These are phyloP conservation scores for Synodontis membranacea DNA, from an alignment of 2,113 vertebrate genomes.

Conservation along the genomic window DNA sequence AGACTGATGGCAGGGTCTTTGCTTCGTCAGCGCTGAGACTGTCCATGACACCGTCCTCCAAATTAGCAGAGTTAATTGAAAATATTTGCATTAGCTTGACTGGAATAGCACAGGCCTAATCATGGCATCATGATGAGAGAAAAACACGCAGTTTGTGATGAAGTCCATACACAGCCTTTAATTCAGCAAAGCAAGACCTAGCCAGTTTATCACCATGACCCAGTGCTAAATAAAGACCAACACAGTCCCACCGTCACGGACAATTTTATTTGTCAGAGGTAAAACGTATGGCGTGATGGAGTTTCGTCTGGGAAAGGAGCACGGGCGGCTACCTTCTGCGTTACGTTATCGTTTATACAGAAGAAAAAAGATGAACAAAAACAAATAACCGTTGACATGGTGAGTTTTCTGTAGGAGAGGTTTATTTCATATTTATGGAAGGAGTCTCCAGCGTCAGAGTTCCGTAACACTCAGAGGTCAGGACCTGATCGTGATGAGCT, in stretches of 20 bases:
- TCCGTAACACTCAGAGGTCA: neutral
- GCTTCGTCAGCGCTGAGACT: constrained; percentile 63
- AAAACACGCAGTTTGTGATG: constrained; percentile 59
- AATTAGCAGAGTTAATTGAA: constrained; percentile 66
- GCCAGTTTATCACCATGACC: constrained; percentile 30
- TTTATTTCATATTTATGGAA: neutral
- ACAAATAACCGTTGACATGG: neutral
- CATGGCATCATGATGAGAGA: constrained; percentile 49
- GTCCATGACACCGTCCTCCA: constrained; percentile 63
- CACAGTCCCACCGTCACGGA: constrained; percentile 19
- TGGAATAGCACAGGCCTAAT: constrained; percentile 48
- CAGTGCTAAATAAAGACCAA: constrained; percentile 10
- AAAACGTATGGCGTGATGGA: constrained; percentile 20
- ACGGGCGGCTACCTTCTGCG: neutral
- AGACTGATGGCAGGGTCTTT: constrained; percentile 58
- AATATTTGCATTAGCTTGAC: constrained; percentile 70
- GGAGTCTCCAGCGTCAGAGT: neutral
- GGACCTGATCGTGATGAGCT: neutral
- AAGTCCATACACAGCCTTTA: constrained; percentile 64
- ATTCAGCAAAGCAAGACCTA: constrained; percentile 13
- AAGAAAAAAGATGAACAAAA: neutral
- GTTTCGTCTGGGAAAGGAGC: constrained; percentile 25
- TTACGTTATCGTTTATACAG: neutral
- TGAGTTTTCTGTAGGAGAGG: neutral
- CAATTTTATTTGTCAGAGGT: constrained; percentile 30